Base-by-base conservation (phyloP, 2,888 invertebrate species). In the Temnothorax ravouxi region DNA sequence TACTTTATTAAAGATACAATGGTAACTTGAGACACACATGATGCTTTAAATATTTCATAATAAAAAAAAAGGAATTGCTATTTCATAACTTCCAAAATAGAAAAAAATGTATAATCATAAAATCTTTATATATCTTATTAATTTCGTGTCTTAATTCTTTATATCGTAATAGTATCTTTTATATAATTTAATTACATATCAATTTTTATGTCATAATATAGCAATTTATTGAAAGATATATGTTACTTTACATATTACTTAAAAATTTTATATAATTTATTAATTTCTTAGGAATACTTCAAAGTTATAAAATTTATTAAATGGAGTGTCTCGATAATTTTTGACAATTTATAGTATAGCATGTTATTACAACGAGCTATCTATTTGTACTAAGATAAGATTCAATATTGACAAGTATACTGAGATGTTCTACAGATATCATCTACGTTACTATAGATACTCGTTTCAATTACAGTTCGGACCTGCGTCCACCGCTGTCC, bases 381-480 rank as follows among this genome's bases (percentile, higher is more conserved):
- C 5, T 54, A 54, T 77, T 54, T 41, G 15, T 76, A 76, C 29
- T 5, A 41, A 66, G 25, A 50, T 6, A 66, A 25, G 44, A 41
- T 6, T 25, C 8, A 8, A 38, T 41, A 25, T 6, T 50, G 50
- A 29, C 29, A 29, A 18, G 0, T 52, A n/a, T 3, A 15, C 8
- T 25, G 41, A 38, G 13, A 64, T 18, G 18, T 29, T 29, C 29
- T 59, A 34, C 41, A 44, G 54, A 66, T 41, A 64, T 41, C 47
- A 13, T 21, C 11, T 44, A 56, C 41, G 44, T 69, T 25, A 21
- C 5, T 69, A 29, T 69, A 29, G 29, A 56, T 69, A 21, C 1
- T 44, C 41, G n/a, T 77, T 77, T 77, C 67, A 13, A 77, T 77
- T 67, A 38, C 29, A 77, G 54, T 25, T 67, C 4, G 67, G n/a